A percentile compares a stretch with the other conserved stretches of the same genome.
phyloP scores from a whole-genome alignment of 1,140 invertebrate genomes.

The Pseudachorutes palmiensis region DNA sequence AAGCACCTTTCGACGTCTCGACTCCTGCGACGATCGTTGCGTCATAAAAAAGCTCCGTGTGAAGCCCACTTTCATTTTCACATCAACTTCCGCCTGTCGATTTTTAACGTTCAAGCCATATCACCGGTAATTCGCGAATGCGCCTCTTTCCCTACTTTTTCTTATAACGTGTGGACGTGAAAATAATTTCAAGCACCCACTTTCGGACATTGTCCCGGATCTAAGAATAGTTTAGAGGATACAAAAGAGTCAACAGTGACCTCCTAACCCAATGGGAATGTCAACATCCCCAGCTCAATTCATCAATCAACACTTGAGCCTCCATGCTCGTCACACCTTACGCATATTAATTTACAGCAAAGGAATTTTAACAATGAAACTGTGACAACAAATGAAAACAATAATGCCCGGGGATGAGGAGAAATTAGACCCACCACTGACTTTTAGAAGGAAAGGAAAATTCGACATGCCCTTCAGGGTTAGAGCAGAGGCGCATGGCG shows the following conservation, averaged over 20 bases:
- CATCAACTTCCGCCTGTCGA: conserved; percentile 1
- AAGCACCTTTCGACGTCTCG: background rate
- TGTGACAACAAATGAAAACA: no score
- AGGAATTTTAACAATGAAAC: background rate
- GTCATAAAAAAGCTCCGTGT: background rate
- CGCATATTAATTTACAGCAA: background rate
- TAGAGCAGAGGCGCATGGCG: background rate
- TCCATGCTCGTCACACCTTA: background rate
- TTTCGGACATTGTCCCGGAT: background rate
- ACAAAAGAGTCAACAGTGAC: background rate
- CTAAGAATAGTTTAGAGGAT: background rate
- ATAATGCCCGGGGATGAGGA: background rate
- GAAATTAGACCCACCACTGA: background rate
- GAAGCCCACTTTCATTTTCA: conserved; percentile 8
- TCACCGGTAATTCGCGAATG: background rate
- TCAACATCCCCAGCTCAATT: background rate
- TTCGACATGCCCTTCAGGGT: no score
- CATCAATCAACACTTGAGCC: background rate
- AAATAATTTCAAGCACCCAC: background rate
- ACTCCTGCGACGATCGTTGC: background rate
- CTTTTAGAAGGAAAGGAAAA: background rate
- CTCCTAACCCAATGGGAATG: conserved; percentile 5
- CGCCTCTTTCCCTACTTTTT: no score
- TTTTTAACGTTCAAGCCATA: background rate
- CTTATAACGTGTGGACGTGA: background rate